phyloP scores from a whole-genome alignment of 1,140 invertebrate genomes.

The Laupala kohalensis region DNA sequence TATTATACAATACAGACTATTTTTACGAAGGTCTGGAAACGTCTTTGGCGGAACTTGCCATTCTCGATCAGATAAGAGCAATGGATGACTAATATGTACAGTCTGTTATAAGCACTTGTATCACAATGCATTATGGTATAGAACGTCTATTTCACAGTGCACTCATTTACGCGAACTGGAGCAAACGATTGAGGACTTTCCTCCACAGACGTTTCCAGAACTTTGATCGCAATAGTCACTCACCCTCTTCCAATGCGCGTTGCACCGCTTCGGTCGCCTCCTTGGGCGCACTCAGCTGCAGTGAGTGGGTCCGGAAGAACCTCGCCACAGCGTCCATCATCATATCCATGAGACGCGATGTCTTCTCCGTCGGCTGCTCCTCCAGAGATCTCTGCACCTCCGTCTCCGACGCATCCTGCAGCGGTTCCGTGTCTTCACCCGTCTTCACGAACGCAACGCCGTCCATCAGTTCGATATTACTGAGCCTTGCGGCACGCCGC shows the following conservation, averaged over 20 bases:
- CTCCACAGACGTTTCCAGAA: too few species aligned
- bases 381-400: slow-evolving; percentile 36
- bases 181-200: too few species aligned
- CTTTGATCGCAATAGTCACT: too few species aligned
- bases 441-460: slow-evolving; percentile 42
- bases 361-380: slow-evolving; percentile 31
- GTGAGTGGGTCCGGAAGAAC: slow-evolving; percentile 41
- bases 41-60: too few species aligned
- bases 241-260: slow-evolving; percentile 47
- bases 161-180: too few species aligned
- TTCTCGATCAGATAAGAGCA: too few species aligned
- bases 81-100: too few species aligned
- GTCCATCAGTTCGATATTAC: slow-evolving; percentile 38
- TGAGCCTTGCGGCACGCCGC: slow-evolving; percentile 39
- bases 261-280: slow-evolving; percentile 34
- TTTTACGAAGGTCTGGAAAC: too few species aligned
- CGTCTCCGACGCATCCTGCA: slow-evolving; percentile 34
- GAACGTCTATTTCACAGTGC: too few species aligned
- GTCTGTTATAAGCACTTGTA: too few species aligned
- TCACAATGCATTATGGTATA: too few species aligned
- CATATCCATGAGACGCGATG: slow-evolving; percentile 35
- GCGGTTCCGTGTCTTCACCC: slow-evolving; percentile 23
- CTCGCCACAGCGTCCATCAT: slow-evolving; percentile 36
- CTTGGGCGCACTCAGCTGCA: slow-evolving; percentile 43
- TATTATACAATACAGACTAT: too few species aligned